phyloP scores from a whole-genome alignment of 2,888 invertebrate species.

The Schizotus pectinicornis region DNA sequence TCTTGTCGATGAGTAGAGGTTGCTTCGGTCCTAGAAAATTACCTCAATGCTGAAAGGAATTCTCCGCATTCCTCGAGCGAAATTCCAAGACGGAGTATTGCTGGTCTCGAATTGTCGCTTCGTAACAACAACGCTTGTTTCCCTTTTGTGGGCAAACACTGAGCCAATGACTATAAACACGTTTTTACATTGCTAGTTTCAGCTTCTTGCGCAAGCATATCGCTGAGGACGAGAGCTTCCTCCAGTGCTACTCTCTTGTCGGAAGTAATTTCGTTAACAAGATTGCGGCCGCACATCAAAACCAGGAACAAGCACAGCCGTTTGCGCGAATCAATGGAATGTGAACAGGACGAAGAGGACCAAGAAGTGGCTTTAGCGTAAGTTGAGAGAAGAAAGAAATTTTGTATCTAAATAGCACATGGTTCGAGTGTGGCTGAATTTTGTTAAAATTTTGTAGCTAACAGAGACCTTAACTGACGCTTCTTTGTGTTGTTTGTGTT shows the following conservation, averaged over 20 bases:
- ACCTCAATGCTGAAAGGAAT: too few relatives aligned
- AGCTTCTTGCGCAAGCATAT: slow-evolving; percentile 53
- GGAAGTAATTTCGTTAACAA: slow-evolving; percentile 76
- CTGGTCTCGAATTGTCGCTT: too few relatives aligned
- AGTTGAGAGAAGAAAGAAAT: slow-evolving; percentile 29
- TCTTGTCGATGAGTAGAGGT: too few relatives aligned
- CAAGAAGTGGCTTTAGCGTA: slow-evolving; percentile 54
- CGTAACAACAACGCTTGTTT: too few relatives aligned
- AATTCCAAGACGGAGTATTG: too few relatives aligned
- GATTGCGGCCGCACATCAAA: slow-evolving; percentile 61
- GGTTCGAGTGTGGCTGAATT: too few relatives aligned
- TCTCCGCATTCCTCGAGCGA: too few relatives aligned
- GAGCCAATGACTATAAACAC: not conserved
- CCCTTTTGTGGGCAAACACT: not conserved
- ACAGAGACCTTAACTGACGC: slow-evolving; percentile 5
- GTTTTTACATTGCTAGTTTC: slow-evolving; percentile 27
- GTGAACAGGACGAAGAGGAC: slow-evolving; percentile 51
- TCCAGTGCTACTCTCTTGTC: slow-evolving; percentile 81
- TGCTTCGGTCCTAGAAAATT: too few relatives aligned
- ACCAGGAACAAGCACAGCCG: slow-evolving; percentile 61
- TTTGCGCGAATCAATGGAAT: slow-evolving; percentile 67
- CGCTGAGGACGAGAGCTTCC: slow-evolving; percentile 66
- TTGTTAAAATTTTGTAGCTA: slow-evolving; percentile 10
- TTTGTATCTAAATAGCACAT: too few relatives aligned
- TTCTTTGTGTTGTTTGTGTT: slow-evolving; percentile 6